These are phyloP conservation scores for Erpetoichthys calabaricus DNA, from an alignment of 2,797 vertebrate species.

Conservation along the genomic window DNA sequence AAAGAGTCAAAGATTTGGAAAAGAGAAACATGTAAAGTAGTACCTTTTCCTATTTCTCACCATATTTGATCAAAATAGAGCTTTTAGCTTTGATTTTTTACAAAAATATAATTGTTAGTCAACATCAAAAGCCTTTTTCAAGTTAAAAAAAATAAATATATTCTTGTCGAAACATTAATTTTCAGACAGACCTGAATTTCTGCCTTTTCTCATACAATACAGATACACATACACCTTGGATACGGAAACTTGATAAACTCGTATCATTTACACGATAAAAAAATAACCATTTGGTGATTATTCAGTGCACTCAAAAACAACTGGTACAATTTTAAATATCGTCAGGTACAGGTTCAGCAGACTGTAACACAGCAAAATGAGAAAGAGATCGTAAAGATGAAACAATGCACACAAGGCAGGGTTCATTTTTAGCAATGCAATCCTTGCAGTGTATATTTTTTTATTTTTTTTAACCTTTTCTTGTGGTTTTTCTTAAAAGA, in stretches of 20 bases:
- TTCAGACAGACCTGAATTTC: constrained; percentile 16
- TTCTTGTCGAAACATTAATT: constrained; percentile 20
- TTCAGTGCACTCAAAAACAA: constrained; percentile 20
- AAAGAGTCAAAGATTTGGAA: constrained; percentile 15
- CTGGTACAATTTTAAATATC: neutral
- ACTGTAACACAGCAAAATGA: too few species aligned
- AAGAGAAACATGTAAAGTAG: constrained; percentile 17
- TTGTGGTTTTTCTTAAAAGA: too few species aligned
- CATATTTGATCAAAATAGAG: constrained; percentile 12
- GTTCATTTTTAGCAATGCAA: too few species aligned
- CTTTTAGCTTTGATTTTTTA: constrained; percentile 36
- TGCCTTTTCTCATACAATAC: neutral
- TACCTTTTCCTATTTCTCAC: constrained; percentile 14
- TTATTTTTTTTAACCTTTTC: too few species aligned
- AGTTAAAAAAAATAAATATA: constrained; percentile 60
- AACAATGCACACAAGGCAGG: too few species aligned
- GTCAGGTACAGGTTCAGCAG: too few species aligned
- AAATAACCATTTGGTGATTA: constrained; percentile 11
- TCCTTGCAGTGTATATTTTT: too few species aligned
- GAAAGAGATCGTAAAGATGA: too few species aligned
- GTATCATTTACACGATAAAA: too few species aligned
- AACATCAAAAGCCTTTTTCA: constrained; percentile 46
- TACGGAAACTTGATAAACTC: too few species aligned
- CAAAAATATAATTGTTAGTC: constrained; percentile 65
- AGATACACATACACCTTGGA: too few species aligned